Percentiles rank a stretch among this genome's conserved stretches.
Evolutionary conservation across 2,888 invertebrate genomes (phyloP).

Genomic region (Aphidius colemani): DNA sequence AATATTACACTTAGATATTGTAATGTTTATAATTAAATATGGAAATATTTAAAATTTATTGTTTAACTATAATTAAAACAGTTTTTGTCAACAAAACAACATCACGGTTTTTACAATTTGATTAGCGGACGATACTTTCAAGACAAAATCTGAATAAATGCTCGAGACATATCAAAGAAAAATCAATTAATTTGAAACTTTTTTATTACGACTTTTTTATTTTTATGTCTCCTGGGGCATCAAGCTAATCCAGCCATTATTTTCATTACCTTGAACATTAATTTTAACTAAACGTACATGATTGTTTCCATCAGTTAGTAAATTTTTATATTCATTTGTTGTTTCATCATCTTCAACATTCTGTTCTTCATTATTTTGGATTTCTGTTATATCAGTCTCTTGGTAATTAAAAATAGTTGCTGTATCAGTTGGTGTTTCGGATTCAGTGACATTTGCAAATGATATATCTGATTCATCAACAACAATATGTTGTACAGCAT

Average conservation of each 20-base stretch:
- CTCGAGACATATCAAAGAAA: too few species aligned
- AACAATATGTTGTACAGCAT: conserved; percentile 46
- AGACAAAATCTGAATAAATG: too few species aligned
- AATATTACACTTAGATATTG: too few species aligned
- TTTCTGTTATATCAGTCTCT: conserved; percentile 49
- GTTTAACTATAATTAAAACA: too few species aligned
- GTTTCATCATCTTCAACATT: conserved; percentile 52
- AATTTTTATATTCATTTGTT: conserved; percentile 48
- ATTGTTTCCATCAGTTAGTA: conserved; percentile 46
- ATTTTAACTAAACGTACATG: conserved; percentile 55
- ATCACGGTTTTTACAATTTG: conserved; percentile 16
- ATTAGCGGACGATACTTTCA: too few species aligned
- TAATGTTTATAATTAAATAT: too few species aligned
- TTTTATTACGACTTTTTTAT: too few species aligned
- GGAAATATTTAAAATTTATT: too few species aligned
- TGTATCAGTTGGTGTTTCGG: conserved; percentile 29
- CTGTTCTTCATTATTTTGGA: conserved; percentile 43
- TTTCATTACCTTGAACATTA: conserved; percentile 42
- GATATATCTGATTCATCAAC: conserved; percentile 36
- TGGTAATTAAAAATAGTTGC: conserved; percentile 44
- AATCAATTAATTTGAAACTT: too few species aligned
- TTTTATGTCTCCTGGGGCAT: too few species aligned
- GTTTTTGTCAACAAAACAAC: too few species aligned
- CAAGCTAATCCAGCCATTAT: too few species aligned
- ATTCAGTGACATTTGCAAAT: background rate